phyloP scores from a whole-genome alignment of 1,140 invertebrate genomes.

The Atta cephalotes region DNA sequence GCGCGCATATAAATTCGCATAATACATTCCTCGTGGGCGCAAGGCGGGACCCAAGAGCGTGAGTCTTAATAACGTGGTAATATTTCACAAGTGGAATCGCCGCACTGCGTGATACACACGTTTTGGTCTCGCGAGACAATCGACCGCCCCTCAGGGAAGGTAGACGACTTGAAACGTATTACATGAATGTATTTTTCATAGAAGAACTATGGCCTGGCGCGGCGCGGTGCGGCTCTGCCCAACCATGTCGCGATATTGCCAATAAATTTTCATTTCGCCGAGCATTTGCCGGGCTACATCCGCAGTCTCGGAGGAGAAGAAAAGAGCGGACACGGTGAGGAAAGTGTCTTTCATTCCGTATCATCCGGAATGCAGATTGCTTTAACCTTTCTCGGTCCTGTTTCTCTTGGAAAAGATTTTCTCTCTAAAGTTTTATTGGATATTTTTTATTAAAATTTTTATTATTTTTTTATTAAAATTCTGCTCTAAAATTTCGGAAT shows the following conservation, averaged over 20 bases:
- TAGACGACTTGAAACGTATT: conserved; percentile 48
- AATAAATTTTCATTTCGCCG: conserved; percentile 69
- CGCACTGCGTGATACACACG: conserved; percentile 23
- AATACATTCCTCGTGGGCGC: conserved; percentile 36
- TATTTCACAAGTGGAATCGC: conserved; percentile 48
- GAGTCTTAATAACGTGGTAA: conserved; percentile 54
- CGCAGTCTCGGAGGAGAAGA: conserved; percentile 14
- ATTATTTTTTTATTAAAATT: conserved; percentile 28
- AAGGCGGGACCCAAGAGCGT: neutral
- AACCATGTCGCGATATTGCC: conserved; percentile 57
- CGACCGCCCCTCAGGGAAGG: conserved; percentile 19
- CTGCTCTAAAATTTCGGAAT: neutral
- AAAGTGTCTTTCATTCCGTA: conserved; percentile 43
- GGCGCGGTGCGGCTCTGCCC: neutral
- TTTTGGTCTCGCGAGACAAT: conserved; percentile 53
- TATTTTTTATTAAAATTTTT: conserved; percentile 19
- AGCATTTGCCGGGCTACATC: conserved; percentile 63
- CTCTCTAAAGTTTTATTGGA: neutral
- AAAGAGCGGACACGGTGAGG: conserved; percentile 1
- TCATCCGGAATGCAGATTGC: conserved; percentile 26
- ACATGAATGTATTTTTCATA: conserved; percentile 56
- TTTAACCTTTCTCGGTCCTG: neutral
- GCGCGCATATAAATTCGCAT: conserved; percentile 55
- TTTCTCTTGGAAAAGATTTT: neutral
- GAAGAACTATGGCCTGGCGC: conserved; percentile 25